Conservation (phyloP, 2,888 invertebrate genomes). For the Lycophotia porphyrea region DNA sequence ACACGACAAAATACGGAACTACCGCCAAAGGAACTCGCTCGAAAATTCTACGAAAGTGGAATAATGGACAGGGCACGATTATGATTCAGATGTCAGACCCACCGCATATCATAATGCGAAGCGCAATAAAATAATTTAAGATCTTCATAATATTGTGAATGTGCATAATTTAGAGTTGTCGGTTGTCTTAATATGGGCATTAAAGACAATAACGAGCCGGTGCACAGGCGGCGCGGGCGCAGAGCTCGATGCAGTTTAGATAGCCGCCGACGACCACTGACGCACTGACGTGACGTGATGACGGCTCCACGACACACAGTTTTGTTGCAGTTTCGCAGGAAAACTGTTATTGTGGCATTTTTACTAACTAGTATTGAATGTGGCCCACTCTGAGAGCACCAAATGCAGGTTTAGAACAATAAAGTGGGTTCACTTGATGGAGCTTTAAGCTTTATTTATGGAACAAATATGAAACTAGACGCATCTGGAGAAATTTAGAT, state of each 20-base stretch:
- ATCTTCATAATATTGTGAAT: slow-evolving; percentile 70
- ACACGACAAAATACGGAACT: slow-evolving; percentile 44
- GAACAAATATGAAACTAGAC: neutral
- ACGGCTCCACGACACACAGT: slow-evolving; percentile 37
- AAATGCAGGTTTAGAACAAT: slow-evolving; percentile 11
- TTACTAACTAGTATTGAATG: slow-evolving; percentile 54
- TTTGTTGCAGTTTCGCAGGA: slow-evolving; percentile 51
- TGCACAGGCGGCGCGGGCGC: slow-evolving; percentile 65
- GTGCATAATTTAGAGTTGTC: slow-evolving; percentile 68
- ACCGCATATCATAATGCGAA: slow-evolving; percentile 56
- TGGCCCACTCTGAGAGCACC: neutral
- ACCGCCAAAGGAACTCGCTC: slow-evolving; percentile 47
- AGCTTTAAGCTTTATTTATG: neutral
- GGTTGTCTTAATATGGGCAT: slow-evolving; percentile 81
- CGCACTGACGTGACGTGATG: slow-evolving; percentile 40
- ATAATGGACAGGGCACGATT: slow-evolving; percentile 51
- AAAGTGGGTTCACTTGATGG: neutral
- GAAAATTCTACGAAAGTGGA: slow-evolving; percentile 53
- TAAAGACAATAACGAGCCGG: slow-evolving; percentile 77
- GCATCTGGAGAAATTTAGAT: neutral
- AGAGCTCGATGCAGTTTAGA: slow-evolving; percentile 83
- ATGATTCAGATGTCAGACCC: slow-evolving; percentile 63
- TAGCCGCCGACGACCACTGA: slow-evolving; percentile 72
- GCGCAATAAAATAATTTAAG: slow-evolving; percentile 67
- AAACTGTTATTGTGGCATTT: slow-evolving; percentile 52